These are phyloP conservation scores for Pantelozetes paolii DNA, from an alignment of 2,888 invertebrate species.

Conservation along the genomic window DNA sequence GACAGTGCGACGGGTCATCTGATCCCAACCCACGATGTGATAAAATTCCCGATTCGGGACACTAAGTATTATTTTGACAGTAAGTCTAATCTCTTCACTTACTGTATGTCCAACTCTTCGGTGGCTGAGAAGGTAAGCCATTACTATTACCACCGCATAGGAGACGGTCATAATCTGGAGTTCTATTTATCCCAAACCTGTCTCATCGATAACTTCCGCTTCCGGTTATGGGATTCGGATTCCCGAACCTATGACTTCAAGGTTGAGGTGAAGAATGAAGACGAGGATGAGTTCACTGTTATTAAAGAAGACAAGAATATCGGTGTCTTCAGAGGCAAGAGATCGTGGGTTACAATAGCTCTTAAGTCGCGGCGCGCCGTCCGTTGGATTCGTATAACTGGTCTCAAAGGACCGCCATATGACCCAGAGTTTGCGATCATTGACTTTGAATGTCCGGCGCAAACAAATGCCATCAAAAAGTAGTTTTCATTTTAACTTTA, in stretches of 20 bases:
- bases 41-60: neutral
- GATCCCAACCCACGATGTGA: constrained; percentile 28
- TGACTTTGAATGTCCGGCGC: constrained; percentile 21
- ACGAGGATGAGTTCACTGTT: neutral
- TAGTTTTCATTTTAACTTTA: neutral
- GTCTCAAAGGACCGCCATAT: neutral
- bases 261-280: neutral
- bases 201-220: constrained; percentile 12
- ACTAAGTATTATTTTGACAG: neutral
- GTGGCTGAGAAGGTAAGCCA: neutral
- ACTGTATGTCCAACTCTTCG: constrained; percentile 3
- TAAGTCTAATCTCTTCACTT: neutral
- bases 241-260: constrained; percentile 6
- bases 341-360: neutral
- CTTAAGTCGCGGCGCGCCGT: neutral
- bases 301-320: neutral
- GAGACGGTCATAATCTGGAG: neutral
- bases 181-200: constrained; percentile 31
- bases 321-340: neutral
- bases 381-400: constrained; percentile 4
- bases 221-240: constrained; percentile 21
- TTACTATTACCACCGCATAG: constrained; percentile 5
- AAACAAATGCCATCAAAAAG: neutral
- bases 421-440: constrained; percentile 21
- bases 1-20: neutral